phyloP scores from a whole-genome alignment of 2,797 vertebrate species.

The Lepus townsendii region DNA sequence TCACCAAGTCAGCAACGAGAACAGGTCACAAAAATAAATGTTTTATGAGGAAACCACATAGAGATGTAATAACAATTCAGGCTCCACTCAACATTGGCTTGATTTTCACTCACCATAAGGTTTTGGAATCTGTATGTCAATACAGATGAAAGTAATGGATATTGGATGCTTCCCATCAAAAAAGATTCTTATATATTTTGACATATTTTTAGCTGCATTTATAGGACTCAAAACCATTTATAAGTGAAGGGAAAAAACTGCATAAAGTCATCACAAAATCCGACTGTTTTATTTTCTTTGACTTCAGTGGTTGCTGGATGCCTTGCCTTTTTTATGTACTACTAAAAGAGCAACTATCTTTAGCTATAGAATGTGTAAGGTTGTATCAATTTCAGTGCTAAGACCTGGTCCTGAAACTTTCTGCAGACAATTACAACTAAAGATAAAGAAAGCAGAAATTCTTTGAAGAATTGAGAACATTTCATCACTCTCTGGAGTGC shows the following conservation, averaged over 20 bases:
- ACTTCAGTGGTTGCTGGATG: not conserved
- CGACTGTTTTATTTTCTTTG: conserved; percentile 53
- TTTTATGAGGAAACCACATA: conserved; percentile 52
- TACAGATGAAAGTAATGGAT: conserved; percentile 39
- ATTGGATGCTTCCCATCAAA: not conserved
- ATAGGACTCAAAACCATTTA: not conserved
- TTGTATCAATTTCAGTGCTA: not conserved
- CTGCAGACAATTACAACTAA: conserved; percentile 24
- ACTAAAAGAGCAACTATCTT: conserved; percentile 25
- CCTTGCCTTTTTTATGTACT: conserved; percentile 27
- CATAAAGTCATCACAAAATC: not conserved
- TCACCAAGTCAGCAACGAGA: conserved; percentile 55
- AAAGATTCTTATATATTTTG: conserved; percentile 34
- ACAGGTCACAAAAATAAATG: conserved; percentile 63
- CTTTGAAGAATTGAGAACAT: conserved; percentile 61
- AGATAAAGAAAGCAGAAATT: conserved; percentile 34
- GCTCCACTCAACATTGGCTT: not conserved
- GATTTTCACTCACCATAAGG: conserved; percentile 3
- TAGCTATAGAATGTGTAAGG: not conserved
- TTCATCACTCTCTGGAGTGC: conserved; percentile 59
- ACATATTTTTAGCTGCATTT: conserved; percentile 31
- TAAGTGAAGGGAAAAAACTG: not conserved
- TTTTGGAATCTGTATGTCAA: conserved; percentile 32
- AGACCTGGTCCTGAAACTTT: not conserved
- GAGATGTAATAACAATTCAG: not conserved